A percentile compares a stretch with the other conserved stretches of the same genome.
Evolutionary conservation across 2,797 vertebrate species (phyloP).

Genomic region (Enteromius afrohamiltoni): DNA sequence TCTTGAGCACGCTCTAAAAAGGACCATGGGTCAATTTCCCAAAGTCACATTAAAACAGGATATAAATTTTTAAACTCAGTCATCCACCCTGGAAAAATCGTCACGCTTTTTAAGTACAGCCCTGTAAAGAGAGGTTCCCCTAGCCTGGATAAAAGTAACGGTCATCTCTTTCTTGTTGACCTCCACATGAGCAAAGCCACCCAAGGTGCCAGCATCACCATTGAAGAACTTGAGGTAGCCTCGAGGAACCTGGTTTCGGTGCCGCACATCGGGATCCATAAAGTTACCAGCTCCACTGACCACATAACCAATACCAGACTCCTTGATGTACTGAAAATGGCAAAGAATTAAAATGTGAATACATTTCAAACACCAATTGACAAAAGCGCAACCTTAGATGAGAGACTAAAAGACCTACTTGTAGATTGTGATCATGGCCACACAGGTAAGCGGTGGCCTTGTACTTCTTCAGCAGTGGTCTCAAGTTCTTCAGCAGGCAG

Average conservation of each 20-base stretch:
- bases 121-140: slow-evolving; percentile 87
- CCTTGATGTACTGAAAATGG: slow-evolving; percentile 81
- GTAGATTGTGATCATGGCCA: slow-evolving; percentile 94
- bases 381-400: neutral
- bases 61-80: neutral
- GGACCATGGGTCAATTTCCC: neutral
- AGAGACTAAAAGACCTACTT: slow-evolving; percentile 74
- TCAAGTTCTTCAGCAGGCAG: slow-evolving; percentile 81
- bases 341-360: too few relatives aligned
- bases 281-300: slow-evolving; percentile 95
- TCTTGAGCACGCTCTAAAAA: neutral
- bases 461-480: slow-evolving; percentile 82
- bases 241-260: slow-evolving; percentile 79
- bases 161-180: slow-evolving; percentile 77
- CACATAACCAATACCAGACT: slow-evolving; percentile 81
- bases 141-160: slow-evolving; percentile 86
- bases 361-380: neutral
- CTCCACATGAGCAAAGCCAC: slow-evolving; percentile 87
- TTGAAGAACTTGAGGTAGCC: slow-evolving; percentile 88
- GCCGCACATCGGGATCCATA: slow-evolving; percentile 81
- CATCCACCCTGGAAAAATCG: neutral
- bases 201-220: slow-evolving; percentile 77
- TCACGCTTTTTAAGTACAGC: slow-evolving; percentile 78
- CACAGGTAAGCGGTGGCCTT: slow-evolving; percentile 88
- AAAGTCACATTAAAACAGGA: neutral